Evolutionary conservation across 2,888 invertebrate genomes (phyloP), one percentile per base, ranked within the genome.

Genomic region (Xylocampa areola): DNA sequence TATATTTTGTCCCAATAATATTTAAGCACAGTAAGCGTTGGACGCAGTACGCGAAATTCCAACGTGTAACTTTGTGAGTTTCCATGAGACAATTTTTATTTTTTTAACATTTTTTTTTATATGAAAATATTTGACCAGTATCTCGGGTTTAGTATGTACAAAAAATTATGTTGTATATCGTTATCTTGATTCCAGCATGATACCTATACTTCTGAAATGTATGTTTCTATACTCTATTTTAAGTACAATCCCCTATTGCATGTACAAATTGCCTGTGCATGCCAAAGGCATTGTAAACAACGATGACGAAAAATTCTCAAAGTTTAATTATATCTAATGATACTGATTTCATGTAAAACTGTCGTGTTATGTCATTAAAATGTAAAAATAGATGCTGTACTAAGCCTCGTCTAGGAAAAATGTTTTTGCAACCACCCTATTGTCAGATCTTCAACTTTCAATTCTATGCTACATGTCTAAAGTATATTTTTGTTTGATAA

Each of bases 361-460:
- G 55, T 62, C 71, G 41, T 7, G 58, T 72, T 77, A 76, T 70
- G 59, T 75, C 69, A 80, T 82, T 79, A 77, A 72, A 73, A 69
- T 78, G 63, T 80, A 77, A 76, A 77, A 70, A 70, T 57, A 57
- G 58, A 51, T 55, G 29, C 32, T 45, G 41, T 27, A 66, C 72
- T 79, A 67, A 76, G 77, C 74, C 51, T 53, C 71, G 69, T 54
- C 55, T 55, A 47, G 33, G 66, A 54, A 73, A 73, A 68, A 50
- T 35, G 37, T 74, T 78, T 80, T 71, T 67, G 81, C 79, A 82
- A 80, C 75, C 61, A 65, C 36, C 33, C 68, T 65, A 60, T n/a
- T 2, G 11, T n/a, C 7, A 13, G n/a, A 65, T 10, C 30, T 16
- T 35, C 45, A 29, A 81, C 40, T 76, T 54, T 47, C 11, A 62